Base-by-base conservation (phyloP, 2,797 vertebrate species). In the Furcifer pardalis region DNA sequence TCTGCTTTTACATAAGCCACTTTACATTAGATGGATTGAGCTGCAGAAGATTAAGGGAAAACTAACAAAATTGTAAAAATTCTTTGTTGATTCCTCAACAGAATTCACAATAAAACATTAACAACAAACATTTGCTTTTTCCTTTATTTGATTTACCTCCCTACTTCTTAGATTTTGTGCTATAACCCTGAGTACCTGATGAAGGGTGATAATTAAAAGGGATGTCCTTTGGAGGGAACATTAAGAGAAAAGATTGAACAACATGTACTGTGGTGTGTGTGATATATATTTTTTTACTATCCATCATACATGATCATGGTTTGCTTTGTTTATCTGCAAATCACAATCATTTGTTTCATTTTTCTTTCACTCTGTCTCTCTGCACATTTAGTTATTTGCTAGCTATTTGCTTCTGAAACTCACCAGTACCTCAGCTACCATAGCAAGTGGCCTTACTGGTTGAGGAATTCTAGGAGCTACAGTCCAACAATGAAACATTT, bases 1-100 rank as follows among this genome's bases (percentile, higher is more conserved):
- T 90, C 90, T 90, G 63, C 88, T 92, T 93, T 94, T 93, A 91
- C 89, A 90, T 90, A 88, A 91, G 85, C 77, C 87, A 88, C 86
- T 92, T 88, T 88, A 86, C 88, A 86, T 90, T 93, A 19, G 92
- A 93, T 91, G 88, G 93, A 92, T 84, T 90, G 86, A 92, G 91
- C 92, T 90, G 87, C 86, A 94, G 81, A 66, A n/a, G 13, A 94
- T 93, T 92, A 93, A 93, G 85, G 89, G 89, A 90, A 92, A 92
- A 91, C 88, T 92, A 93, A 93, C 92, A 92, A 92, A 89, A 82
- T 91, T 91, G 89, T 94, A 93, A 94, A 93, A 93, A 93, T 91
- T 78, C 78, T 90, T 87, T 93, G 89, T 92, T 92, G 93, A 92
- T 90, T 87, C 59, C 74, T 40, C 82, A 86, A 90, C 89, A 87